These are phyloP conservation scores for Sebastes steindachneri DNA, from an alignment of 2,797 vertebrate genomes.

Conservation along the genomic window DNA sequence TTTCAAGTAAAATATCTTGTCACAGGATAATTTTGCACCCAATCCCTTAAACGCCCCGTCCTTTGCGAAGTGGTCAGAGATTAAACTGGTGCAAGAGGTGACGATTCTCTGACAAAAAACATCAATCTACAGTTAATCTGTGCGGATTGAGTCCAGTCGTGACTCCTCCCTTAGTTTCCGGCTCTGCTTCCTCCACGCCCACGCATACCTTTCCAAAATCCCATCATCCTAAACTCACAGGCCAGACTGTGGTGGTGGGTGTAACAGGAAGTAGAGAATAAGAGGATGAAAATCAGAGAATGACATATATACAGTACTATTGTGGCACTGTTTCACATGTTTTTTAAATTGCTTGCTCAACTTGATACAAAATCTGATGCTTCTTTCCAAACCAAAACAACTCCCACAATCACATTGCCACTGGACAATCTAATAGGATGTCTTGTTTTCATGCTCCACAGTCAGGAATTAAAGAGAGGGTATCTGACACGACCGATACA, in stretches of 20 bases:
- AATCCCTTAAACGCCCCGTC: conserved; percentile 10
- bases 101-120: conserved; percentile 50
- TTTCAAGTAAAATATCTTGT: conserved; percentile 26
- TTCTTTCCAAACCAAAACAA: neutral
- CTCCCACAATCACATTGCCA: neutral
- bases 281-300: conserved; percentile 47
- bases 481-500: neutral
- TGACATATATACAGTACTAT: neutral
- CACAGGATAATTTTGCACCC: conserved; percentile 4
- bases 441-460: conserved; percentile 4
- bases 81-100: conserved; percentile 58
- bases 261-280: conserved; percentile 52
- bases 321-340: neutral
- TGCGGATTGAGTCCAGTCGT: conserved; percentile 46
- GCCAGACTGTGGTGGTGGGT: conserved; percentile 16
- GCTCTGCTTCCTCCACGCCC: conserved; percentile 21
- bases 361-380: neutral
- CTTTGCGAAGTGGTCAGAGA: conserved; percentile 32
- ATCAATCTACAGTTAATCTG: conserved; percentile 66
- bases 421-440: neutral
- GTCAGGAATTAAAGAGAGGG: neutral
- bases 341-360: neutral
- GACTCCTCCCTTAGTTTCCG: conserved; percentile 13
- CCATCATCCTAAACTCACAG: conserved; percentile 36
- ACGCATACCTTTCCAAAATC: conserved; percentile 59